A percentile compares a stretch with the other conserved stretches of the same genome.
phyloP scores from a whole-genome alignment of 2,113 vertebrate species.

The Emberiza fucata region DNA sequence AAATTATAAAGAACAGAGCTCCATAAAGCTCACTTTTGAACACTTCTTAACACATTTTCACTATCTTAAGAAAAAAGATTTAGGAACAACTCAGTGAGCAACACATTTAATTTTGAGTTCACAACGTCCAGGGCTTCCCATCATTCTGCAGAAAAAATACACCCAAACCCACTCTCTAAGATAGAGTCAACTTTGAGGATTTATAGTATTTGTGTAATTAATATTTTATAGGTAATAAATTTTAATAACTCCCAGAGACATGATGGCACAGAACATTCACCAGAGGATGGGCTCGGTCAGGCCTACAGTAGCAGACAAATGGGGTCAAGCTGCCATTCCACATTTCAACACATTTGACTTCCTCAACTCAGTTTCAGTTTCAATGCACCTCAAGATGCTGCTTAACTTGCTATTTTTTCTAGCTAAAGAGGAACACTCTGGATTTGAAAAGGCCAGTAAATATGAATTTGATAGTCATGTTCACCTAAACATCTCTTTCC shows the following conservation, averaged over 20 bases:
- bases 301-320: neutral
- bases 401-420: neutral
- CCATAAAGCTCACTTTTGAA: neutral
- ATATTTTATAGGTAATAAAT: conserved; percentile 10
- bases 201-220: neutral
- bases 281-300: neutral
- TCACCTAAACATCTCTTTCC: neutral
- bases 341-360: neutral
- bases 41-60: neutral
- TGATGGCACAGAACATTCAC: neutral
- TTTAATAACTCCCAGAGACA: conserved; percentile 17
- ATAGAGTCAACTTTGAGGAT: neutral
- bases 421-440: neutral
- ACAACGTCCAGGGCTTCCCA: neutral
- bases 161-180: neutral
- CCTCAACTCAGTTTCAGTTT: neutral
- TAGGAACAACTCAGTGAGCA: neutral
- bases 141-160: neutral
- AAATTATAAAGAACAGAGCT: neutral
- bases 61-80: neutral
- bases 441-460: neutral
- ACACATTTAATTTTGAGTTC: neutral
- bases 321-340: neutral
- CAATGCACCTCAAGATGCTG: neutral
- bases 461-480: neutral